phyloP scores from a whole-genome alignment of 2,797 vertebrate species.

The Cuculus canorus region DNA sequence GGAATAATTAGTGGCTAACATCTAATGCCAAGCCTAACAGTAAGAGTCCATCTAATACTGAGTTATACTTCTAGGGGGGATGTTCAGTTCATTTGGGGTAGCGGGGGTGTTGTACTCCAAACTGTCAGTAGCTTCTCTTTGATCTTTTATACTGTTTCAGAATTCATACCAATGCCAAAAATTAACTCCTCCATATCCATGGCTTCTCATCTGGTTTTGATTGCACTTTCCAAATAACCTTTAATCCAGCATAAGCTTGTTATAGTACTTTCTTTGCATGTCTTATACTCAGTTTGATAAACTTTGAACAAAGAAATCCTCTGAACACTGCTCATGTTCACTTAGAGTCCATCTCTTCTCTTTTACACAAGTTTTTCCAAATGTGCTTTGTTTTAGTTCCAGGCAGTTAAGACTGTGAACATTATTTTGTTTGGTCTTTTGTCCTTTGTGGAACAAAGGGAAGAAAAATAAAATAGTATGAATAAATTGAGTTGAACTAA shows the following conservation, averaged over 20 bases:
- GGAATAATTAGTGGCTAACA: background rate
- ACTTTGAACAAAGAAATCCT: background rate
- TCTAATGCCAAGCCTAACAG: background rate
- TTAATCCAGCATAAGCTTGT: background rate
- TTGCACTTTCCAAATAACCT: background rate
- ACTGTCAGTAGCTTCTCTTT: background rate
- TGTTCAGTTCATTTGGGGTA: background rate
- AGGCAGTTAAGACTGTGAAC: background rate
- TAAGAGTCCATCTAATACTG: background rate
- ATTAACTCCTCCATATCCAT: background rate
- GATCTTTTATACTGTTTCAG: background rate
- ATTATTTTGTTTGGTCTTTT: conserved; percentile 28
- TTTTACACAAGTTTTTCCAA: background rate
- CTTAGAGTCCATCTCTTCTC: background rate
- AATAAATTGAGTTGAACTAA: background rate
- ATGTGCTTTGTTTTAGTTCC: background rate
- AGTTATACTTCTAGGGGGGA: background rate
- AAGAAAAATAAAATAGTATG: background rate
- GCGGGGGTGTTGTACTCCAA: background rate
- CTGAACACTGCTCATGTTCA: background rate
- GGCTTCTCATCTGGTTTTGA: background rate
- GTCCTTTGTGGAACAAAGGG: background rate
- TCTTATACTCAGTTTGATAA: background rate
- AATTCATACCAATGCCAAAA: background rate
- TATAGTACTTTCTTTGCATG: background rate